Base-by-base conservation (phyloP, 2,113 vertebrate genomes). In the Menidia beryllina region DNA sequence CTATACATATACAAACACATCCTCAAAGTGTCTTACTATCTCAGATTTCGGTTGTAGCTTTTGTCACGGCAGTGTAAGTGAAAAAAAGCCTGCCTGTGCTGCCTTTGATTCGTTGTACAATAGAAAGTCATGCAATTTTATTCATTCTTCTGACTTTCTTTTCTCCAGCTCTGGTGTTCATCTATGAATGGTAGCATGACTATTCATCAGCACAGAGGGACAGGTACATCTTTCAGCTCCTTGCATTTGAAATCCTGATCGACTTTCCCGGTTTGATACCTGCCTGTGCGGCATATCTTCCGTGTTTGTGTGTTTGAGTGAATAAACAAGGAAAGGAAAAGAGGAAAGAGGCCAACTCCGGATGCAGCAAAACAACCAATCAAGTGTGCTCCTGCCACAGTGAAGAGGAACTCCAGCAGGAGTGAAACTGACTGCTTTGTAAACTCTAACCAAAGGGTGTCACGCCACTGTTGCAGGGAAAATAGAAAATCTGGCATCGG, bases 401-500 rank as follows among this genome's bases (percentile, higher is more conserved):
- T 30, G 30, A 30, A 30, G 30, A 30, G 15, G 25, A 53, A n/a
- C 3, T 45, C 27, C 17, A 65, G 34, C 48, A 52, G 17, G 1
- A 20, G 9, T 65, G 36, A 66, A 54, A 15, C 50, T 13, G 17
- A 26, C 23, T 52, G 21, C 15, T 25, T 23, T 21, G 24, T 27
- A 26, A 41, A 25, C 24, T 53, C 17, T 17, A 26, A 53, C 23
- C 52, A 25, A 53, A 53, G 8, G 13, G 6, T n/a, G 20, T 27
- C 62, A 26, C 19, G 26, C 34, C 13, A 7, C 30, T 39, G 24
- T 25, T 53, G 26, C 7, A 66, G 27, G 30, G 10, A 41, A 65
- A 53, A 41, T 53, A 10, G 53, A 65, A 65, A 65, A 8, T 34
- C 52, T 11, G 39, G 49, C 36, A 15, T 23, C 43, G 34, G 49